Evolutionary conservation across 2,113 vertebrate genomes (phyloP).

Genomic region (Rhabdornis inornatus): DNA sequence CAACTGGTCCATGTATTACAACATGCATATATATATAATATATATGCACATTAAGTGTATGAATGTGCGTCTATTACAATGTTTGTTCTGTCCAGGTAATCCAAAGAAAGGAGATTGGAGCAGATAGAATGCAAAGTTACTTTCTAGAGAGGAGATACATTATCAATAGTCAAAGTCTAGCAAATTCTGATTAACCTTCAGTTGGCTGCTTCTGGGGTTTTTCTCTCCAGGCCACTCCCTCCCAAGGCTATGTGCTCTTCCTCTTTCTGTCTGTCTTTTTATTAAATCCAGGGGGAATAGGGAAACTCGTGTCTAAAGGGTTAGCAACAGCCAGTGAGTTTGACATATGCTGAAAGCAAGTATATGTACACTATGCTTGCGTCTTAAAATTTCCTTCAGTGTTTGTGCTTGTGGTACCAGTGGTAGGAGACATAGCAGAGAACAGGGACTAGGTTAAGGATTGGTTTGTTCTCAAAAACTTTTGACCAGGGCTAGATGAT

Average conservation of each 20-base stretch:
- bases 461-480: neutral
- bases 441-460: neutral
- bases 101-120: neutral
- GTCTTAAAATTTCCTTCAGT: neutral
- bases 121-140: neutral
- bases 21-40: accelerated
- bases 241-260: neutral
- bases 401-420: accelerated
- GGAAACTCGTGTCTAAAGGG: neutral
- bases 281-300: neutral
- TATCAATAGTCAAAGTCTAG: neutral
- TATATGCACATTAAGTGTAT: neutral
- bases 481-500: neutral
- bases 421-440: neutral
- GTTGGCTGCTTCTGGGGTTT: accelerated
- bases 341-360: neutral
- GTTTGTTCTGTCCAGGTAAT: neutral
- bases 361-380: neutral
- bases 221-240: neutral
- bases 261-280: neutral
- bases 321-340: neutral
- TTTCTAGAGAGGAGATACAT: neutral
- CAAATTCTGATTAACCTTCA: neutral
- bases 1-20: neutral
- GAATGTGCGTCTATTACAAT: neutral